Evolutionary conservation across 2,113 vertebrate genomes (phyloP).

Genomic region (Agapornis roseicollis): DNA sequence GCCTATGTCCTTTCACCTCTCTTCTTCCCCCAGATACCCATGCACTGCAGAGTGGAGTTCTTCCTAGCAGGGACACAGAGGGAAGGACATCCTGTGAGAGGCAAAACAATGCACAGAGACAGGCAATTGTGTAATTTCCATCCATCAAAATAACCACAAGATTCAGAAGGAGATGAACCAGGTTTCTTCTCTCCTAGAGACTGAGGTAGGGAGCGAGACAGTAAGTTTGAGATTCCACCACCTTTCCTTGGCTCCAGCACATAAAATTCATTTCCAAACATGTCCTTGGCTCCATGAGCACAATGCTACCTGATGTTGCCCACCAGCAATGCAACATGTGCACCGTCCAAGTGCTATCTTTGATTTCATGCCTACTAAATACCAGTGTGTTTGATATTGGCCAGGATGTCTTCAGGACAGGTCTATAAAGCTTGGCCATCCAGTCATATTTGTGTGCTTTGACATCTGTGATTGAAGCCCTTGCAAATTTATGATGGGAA

Average conservation of each 20-base stretch:
- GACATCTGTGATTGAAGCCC: background rate
- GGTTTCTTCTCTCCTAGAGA: background rate
- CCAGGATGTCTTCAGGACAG: background rate
- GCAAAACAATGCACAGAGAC: background rate
- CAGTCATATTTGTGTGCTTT: background rate
- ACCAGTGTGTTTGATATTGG: background rate
- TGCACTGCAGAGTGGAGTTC: background rate
- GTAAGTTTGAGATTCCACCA: background rate
- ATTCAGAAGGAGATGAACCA: background rate
- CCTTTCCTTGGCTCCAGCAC: background rate
- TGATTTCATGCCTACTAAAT: background rate
- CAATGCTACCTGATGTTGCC: background rate
- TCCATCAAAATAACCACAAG: background rate
- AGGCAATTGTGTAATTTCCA: background rate
- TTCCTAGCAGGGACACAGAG: accelerated
- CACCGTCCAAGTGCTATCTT: background rate
- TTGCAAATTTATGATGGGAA: background rate
- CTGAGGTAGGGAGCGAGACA: background rate
- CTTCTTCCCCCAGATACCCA: background rate
- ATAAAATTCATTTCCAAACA: background rate
- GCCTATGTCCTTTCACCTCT: background rate
- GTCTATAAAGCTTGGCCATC: background rate
- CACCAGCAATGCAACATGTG: accelerated
- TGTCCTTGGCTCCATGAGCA: background rate
- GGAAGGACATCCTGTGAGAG: background rate